Evolutionary conservation across 2,888 invertebrate species (phyloP), one percentile per base, ranked within the genome.

Genomic region (Phalangium opilio): DNA sequence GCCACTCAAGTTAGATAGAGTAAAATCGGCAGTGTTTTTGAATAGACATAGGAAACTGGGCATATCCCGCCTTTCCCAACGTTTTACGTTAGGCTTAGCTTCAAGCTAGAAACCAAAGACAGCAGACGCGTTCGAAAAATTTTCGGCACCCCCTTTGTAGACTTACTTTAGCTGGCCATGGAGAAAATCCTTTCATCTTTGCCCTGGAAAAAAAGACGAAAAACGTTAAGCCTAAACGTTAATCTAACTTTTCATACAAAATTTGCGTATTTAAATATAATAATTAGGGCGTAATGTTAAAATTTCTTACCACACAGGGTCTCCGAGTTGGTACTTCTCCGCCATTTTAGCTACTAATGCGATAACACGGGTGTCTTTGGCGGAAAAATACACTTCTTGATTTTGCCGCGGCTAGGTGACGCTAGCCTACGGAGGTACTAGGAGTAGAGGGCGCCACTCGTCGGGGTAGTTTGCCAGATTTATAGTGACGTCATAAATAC

Each of bases 81-180:
- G 45, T 39, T 32, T n/a, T 32, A 39, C 45, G 38, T 38, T 27
- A 19, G 11, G 20, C 5, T 14, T 27, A 21, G 19, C 2, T n/a
- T 11, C n/a, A 19, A 3, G 15, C 20, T 18, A 15, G 14, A 21
- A 10, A 8, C 7, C n/a, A 14, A 39, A 34, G 20, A 14, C 34
- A 38, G 20, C 4, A n/a, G 36, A 34, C 18, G 34, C 12, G 21
- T 21, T 41, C 15, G 4, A 3, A n/a, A 12, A 27, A 20, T n/a
- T n/a, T 14, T 41, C 15, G 27, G 14, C n/a, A 20, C 18, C 18
- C 20, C 32, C 38, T 34, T 41, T 43, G 21, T 38, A 27, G 36
- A 54, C 84, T 82, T 77, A 91, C 90, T 78, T 85, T 83, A 70
- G 87, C 90, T 55, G 93, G 91, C 93, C 93, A 93, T 56, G 89